Evolutionary conservation across 2,797 vertebrate genomes (phyloP).

Genomic region (Scleropages formosus): DNA sequence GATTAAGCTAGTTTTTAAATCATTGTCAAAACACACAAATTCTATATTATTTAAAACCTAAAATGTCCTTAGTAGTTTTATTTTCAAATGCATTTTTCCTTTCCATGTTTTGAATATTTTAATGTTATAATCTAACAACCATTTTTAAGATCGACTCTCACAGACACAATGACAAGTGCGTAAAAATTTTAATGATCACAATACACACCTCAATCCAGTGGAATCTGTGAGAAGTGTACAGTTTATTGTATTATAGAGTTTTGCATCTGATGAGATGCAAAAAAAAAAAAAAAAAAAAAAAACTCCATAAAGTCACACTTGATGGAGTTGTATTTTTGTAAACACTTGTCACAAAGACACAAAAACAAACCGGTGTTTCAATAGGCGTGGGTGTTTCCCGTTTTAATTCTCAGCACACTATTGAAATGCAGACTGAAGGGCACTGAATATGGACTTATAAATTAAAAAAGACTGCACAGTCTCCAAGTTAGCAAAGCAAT

Average conservation of each 20-base stretch:
- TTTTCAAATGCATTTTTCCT: background rate
- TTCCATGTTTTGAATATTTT: background rate
- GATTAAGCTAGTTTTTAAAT: slow-evolving; percentile 59
- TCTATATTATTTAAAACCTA: slow-evolving; percentile 58
- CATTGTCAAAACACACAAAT: slow-evolving; percentile 64
- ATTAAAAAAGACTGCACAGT: slow-evolving; percentile 40
- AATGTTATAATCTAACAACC: background rate
- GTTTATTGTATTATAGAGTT: slow-evolving; percentile 12
- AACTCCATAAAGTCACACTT: slow-evolving; percentile 13
- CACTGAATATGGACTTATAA: slow-evolving; percentile 43
- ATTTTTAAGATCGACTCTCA: background rate
- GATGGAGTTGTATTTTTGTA: background rate
- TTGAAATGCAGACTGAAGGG: slow-evolving; percentile 34
- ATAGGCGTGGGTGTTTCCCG: background rate
- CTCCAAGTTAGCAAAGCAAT: slow-evolving; percentile 54
- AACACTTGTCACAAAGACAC: background rate
- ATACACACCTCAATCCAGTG: background rate
- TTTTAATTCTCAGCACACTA: background rate
- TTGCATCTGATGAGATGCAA: background rate
- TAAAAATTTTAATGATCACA: background rate
- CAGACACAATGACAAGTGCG: background rate
- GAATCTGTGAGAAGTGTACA: slow-evolving; percentile 4
- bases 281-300: slow-evolving; percentile 11
- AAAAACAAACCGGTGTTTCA: background rate
- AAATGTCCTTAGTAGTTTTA: slow-evolving; percentile 23